Percentiles rank a stretch among this genome's conserved stretches.
Conservation (phyloP, 2,888 invertebrate genomes). For the Ectobius pallidus region DNA sequence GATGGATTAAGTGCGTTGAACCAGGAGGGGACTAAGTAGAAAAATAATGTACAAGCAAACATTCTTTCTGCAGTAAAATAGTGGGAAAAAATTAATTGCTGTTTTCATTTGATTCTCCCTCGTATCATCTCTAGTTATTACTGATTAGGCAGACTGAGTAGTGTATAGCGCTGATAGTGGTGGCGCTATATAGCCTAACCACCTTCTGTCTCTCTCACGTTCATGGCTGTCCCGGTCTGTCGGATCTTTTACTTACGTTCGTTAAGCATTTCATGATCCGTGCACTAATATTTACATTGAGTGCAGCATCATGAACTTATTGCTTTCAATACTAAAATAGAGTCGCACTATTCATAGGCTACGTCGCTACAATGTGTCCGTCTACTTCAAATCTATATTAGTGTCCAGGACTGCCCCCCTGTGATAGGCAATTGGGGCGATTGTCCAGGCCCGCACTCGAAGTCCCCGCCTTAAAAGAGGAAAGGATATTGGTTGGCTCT, state of each 20-base stretch:
- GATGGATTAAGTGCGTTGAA: no score
- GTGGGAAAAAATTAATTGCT: no score
- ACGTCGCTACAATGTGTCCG: neutral
- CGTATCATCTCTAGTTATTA: neutral
- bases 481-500: neutral
- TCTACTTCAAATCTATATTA: neutral
- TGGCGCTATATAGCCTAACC: neutral
- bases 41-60: no score
- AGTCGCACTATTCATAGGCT: neutral
- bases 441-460: neutral
- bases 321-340: neutral
- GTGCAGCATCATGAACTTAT: neutral
- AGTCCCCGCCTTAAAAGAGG: neutral
- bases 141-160: neutral
- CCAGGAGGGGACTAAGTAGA: no score
- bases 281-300: neutral
- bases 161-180: neutral
- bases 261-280: neutral
- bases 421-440: neutral
- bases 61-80: no score
- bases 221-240: neutral
- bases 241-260: conserved; percentile 2
- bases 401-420: neutral
- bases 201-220: neutral
- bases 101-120: no score